A percentile compares a stretch with the other conserved stretches of the same genome.
These are phyloP conservation scores for Stegophylla sp. DNA, from an alignment of 2,888 invertebrate genomes.

Conservation along the genomic window DNA sequence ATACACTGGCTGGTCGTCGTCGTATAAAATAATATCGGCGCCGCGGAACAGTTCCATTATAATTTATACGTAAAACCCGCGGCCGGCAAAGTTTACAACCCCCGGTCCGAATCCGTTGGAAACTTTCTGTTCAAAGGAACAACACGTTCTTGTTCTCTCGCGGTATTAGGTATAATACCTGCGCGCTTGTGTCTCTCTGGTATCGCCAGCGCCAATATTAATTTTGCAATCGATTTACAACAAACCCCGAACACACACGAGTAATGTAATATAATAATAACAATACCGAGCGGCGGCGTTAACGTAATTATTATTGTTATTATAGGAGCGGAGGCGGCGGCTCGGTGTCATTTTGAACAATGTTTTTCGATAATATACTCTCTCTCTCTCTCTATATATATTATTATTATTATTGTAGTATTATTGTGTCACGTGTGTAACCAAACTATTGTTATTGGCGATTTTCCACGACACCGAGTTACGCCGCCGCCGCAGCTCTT, in stretches of 20 bases:
- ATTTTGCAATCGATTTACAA: constrained; percentile 39
- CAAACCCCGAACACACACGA: neutral
- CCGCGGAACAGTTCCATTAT: constrained; percentile 13
- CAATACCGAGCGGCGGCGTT: neutral
- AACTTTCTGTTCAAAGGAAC: constrained; percentile 42
- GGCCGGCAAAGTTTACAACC: constrained; percentile 28
- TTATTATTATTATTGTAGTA: too few species aligned
- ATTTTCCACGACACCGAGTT: neutral
- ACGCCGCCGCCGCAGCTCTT: too few species aligned
- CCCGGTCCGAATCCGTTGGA: constrained; percentile 11
- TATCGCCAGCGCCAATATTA: too few species aligned
- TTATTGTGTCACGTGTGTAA: too few species aligned
- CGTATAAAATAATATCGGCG: constrained; percentile 39
- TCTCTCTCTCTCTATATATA: too few species aligned
- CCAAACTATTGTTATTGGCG: constrained; percentile 2
- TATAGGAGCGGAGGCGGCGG: too few species aligned
- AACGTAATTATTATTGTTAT: too few species aligned
- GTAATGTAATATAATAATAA: neutral
- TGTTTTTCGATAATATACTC: too few species aligned
- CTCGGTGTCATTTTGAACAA: too few species aligned
- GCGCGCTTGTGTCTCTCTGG: neutral
- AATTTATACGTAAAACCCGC: too few species aligned
- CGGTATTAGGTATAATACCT: neutral
- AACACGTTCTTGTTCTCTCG: too few species aligned
- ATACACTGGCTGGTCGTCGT: neutral